Evolutionary conservation across 2,888 invertebrate species (phyloP).

Genomic region (Villa cingulata): DNA sequence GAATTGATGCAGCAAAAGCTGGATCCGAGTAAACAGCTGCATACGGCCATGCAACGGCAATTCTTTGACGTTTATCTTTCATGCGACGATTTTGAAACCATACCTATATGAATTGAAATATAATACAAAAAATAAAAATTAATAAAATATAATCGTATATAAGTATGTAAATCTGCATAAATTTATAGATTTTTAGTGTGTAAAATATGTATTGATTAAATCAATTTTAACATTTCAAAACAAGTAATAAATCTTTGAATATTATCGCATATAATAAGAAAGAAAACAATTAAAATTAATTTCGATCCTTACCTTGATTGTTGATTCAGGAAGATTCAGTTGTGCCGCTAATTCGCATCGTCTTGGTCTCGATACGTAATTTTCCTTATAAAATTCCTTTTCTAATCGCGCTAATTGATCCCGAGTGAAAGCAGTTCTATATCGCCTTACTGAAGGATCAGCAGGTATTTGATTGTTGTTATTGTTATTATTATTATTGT

Average conservation of each 20-base stretch:
- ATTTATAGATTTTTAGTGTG: no score
- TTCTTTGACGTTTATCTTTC: slow-evolving; percentile 87
- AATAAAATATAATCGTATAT: no score
- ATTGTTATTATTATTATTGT: slow-evolving; percentile 3
- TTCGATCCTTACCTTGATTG: slow-evolving; percentile 71
- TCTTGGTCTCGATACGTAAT: slow-evolving; percentile 90
- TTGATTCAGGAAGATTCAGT: slow-evolving; percentile 87
- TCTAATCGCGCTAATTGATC: slow-evolving; percentile 86
- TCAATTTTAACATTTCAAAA: no score
- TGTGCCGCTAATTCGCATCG: slow-evolving; percentile 90
- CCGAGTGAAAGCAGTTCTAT: slow-evolving; percentile 92
- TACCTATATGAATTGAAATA: slow-evolving; percentile 46
- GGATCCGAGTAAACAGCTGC: slow-evolving; percentile 90
- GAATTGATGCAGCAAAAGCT: slow-evolving; percentile 78
- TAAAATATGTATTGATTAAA: no score
- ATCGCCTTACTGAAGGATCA: slow-evolving; percentile 66
- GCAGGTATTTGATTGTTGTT: slow-evolving; percentile 27
- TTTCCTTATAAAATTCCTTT: slow-evolving; percentile 93
- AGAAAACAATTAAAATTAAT: not conserved
- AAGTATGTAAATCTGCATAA: not conserved
- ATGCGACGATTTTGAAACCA: slow-evolving; percentile 61
- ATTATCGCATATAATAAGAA: no score
- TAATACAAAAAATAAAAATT: no score
- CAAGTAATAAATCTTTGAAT: no score
- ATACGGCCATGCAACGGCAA: slow-evolving; percentile 92